Conservation (phyloP, 2,797 vertebrate genomes). For the Clamator glandarius region DNA sequence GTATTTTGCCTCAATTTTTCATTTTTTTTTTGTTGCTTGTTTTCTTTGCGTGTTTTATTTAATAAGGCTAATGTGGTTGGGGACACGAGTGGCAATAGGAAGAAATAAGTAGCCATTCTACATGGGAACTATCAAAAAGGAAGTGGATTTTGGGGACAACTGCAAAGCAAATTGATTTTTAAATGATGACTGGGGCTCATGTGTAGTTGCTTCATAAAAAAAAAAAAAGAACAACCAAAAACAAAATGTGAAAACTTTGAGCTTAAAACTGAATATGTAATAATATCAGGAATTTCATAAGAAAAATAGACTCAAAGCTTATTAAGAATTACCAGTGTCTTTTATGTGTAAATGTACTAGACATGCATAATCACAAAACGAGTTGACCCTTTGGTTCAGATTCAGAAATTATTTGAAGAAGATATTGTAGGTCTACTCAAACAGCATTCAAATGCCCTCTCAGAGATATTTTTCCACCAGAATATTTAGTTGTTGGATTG, state of each 20-base stretch:
- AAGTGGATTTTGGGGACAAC: not conserved
- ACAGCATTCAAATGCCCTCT: not conserved
- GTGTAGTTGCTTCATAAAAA: not conserved
- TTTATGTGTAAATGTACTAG: not conserved
- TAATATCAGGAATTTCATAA: not conserved
- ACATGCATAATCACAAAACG: too few species aligned
- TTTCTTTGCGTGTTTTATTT: not conserved
- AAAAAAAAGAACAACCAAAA: too few species aligned
- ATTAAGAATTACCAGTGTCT: not conserved
- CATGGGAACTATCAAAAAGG: not conserved
- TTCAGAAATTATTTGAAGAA: not conserved
- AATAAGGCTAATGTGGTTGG: not conserved
- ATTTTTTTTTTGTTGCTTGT: not conserved
- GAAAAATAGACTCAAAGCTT: not conserved
- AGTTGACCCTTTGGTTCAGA: not conserved
- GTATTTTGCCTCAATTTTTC: not conserved
- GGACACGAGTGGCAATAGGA: not conserved
- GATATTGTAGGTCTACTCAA: not conserved
- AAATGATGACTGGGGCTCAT: not conserved
- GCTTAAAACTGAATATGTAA: not conserved
- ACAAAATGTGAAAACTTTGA: not conserved
- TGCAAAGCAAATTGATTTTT: not conserved
- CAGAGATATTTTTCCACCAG: not conserved
- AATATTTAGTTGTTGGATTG: slow-evolving; percentile 46
- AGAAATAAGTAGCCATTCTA: not conserved